phyloP scores from a whole-genome alignment of 2,797 vertebrate species.

The Sandelia bainsii region DNA sequence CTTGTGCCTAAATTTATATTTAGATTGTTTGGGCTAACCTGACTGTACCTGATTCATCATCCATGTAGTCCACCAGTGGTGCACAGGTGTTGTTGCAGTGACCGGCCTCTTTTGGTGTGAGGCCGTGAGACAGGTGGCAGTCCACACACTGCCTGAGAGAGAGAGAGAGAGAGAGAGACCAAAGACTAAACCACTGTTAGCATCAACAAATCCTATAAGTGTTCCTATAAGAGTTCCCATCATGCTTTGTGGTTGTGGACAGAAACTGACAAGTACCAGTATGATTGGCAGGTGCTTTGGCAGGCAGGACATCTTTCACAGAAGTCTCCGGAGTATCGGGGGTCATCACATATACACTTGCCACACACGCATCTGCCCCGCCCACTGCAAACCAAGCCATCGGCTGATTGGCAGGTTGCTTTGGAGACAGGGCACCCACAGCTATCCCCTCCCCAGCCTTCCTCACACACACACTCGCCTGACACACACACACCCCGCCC shows the following conservation, averaged over 20 bases:
- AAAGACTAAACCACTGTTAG: background rate
- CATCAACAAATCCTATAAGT: background rate
- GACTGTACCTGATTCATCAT: slow-evolving; percentile 87
- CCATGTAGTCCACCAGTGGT: slow-evolving; percentile 82
- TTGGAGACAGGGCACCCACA: slow-evolving; percentile 88
- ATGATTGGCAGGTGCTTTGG: slow-evolving; percentile 88
- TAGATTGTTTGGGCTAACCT: background rate
- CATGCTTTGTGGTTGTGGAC: slow-evolving; percentile 4
- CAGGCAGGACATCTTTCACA: slow-evolving; percentile 93
- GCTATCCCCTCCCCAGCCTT: slow-evolving; percentile 90
- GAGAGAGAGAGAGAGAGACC: slow-evolving; percentile 7
- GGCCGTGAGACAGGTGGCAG: slow-evolving; percentile 87
- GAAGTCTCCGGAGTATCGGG: slow-evolving; percentile 86
- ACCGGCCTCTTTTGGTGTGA: slow-evolving; percentile 77
- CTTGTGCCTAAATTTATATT: background rate
- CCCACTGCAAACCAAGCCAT: slow-evolving; percentile 90
- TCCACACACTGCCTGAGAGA: slow-evolving; percentile 89
- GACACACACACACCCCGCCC: slow-evolving; percentile 92
- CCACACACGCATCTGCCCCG: slow-evolving; percentile 92
- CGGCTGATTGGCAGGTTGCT: slow-evolving; percentile 86
- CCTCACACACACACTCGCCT: slow-evolving; percentile 89
- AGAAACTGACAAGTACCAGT: slow-evolving; percentile 84
- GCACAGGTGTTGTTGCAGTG: slow-evolving; percentile 89
- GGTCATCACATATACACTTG: slow-evolving; percentile 89
- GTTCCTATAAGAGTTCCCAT: slow-evolving; percentile 1